Base-by-base conservation (phyloP, 2,797 vertebrate species). In the Syncerus caffer region DNA sequence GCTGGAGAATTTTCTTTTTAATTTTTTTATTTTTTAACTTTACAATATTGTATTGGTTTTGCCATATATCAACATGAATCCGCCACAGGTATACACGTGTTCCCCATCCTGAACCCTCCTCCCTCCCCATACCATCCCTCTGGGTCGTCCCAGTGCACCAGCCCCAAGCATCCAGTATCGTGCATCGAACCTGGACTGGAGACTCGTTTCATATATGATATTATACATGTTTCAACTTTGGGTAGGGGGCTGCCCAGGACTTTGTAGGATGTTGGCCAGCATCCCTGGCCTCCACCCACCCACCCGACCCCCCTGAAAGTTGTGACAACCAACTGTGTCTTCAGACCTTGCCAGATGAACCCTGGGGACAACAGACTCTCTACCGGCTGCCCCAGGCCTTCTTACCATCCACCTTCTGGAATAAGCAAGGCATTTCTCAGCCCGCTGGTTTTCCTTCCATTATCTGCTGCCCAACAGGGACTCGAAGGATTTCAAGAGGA, bases 381-480 rank as follows among this genome's bases (percentile, higher is more conserved):
- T 55, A 10, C 45, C 1, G 7, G n/a, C 42, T 21, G 9, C 90
- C n/a, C 55, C 14, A 23, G 84, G n/a, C 31, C 27, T 25, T 62
- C 90, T 29, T 11, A 6, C 9, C n/a, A 15, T 1, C 21, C 38
- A 82, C 19, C 57, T 64, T 15, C 57, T 6, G 34, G 45, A 64
- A 11, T 9, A 10, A 23, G 64, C 9, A 9, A 45, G 50, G 45
- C 25, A 1, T 15, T 23, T 42, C 78, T 53, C 17, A 0, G 62
- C 15, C 50, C 2, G 0, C 1, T 4, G 38, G 8, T 27, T 89
- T 67, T 8, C 17, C 21, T 50, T 42, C 74, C 42, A 2, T 94
- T 6, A 4, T 14, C 60, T 4, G 19, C 82, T 51, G 8, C 55
- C 93, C 16, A 21, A 4, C 42, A 0, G 71, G 62, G 76, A 57